Evolutionary conservation across 2,113 vertebrate species (phyloP).

Genomic region (Turdus rufiventris): DNA sequence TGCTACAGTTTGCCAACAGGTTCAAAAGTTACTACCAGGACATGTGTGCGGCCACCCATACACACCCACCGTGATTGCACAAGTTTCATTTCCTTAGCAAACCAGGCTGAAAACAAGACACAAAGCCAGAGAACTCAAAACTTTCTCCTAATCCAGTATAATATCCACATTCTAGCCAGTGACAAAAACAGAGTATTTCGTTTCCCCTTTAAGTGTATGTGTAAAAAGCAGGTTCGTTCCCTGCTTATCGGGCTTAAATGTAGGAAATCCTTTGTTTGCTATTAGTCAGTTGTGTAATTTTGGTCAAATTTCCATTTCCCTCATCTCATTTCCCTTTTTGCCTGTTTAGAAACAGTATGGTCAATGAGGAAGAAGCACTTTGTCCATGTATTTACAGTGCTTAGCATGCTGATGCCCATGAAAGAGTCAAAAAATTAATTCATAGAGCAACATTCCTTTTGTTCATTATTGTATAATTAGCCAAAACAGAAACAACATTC

Average conservation of each 20-base stretch:
- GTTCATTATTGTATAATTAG: background rate
- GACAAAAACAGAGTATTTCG: rapidly evolving
- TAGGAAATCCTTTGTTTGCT: background rate
- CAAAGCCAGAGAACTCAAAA: background rate
- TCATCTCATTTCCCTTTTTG: constrained; percentile 17
- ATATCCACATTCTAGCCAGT: background rate
- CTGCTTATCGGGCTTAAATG: background rate
- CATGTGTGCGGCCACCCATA: background rate
- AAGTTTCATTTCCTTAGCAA: constrained; percentile 48
- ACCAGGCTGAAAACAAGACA: background rate
- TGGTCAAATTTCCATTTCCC: background rate
- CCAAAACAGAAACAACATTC: background rate
- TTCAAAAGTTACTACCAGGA: background rate
- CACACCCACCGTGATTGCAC: background rate
- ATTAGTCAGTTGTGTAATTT: background rate
- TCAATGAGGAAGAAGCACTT: background rate
- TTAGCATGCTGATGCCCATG: background rate
- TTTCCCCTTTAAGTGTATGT: background rate
- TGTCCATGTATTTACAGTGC: background rate
- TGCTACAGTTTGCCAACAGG: background rate
- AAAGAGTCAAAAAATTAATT: background rate
- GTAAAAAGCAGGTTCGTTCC: background rate
- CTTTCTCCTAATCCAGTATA: background rate
- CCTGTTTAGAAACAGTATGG: background rate
- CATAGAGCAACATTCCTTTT: background rate